These are phyloP conservation scores for Apocheima hispidaria DNA, from an alignment of 2,888 invertebrate genomes.

Conservation along the genomic window DNA sequence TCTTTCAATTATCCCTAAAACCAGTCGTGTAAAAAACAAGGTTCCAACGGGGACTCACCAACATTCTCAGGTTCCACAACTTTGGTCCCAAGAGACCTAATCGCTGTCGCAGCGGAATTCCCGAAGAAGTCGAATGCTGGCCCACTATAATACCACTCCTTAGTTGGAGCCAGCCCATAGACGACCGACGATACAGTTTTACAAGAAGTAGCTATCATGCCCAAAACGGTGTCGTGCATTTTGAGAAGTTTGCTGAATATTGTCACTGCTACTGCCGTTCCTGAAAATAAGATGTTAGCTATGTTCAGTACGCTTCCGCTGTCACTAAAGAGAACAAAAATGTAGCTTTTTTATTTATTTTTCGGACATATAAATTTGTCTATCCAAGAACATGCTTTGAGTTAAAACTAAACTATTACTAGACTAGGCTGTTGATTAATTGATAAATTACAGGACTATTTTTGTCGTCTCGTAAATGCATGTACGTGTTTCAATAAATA, in stretches of 20 bases:
- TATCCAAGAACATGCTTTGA: no score
- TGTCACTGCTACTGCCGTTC: conserved; percentile 75
- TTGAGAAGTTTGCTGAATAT: conserved; percentile 76
- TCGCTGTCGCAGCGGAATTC: conserved; percentile 81
- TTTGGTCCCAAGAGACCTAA: conserved; percentile 85
- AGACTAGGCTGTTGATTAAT: no score
- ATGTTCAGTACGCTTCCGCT: no score
- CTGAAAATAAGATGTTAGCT: conserved; percentile 63
- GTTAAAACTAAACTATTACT: no score
- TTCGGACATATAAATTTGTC: no score
- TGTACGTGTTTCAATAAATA: no score
- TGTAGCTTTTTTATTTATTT: no score
- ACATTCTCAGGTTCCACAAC: conserved; percentile 79
- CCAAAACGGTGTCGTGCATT: conserved; percentile 78
- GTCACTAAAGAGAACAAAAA: no score
- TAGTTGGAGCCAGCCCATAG: conserved; percentile 76
- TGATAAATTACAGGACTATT: no score
- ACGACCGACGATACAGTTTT: conserved; percentile 67
- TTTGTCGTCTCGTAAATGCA: no score
- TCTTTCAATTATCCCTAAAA: no score
- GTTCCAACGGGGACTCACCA: conserved; percentile 32
- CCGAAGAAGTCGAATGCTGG: conserved; percentile 82
- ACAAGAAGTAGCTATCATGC: conserved; percentile 77
- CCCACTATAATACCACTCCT: conserved; percentile 74
- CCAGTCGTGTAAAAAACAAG: background rate